Evolutionary conservation across 2,113 vertebrate species (phyloP).

Genomic region (Saiga tatarica): DNA sequence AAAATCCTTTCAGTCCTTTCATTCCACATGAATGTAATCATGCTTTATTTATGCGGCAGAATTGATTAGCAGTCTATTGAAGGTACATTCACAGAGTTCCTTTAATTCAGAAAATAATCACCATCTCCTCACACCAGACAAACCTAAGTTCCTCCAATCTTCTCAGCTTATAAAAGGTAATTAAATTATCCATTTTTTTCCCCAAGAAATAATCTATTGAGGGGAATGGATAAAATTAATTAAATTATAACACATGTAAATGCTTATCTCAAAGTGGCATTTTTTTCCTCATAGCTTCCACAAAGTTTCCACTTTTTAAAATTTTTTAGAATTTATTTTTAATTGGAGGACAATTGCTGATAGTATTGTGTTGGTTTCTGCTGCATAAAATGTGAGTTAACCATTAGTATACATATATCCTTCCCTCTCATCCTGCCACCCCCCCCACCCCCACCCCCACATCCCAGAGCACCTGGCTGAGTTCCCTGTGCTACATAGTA

Average conservation of each 20-base stretch:
- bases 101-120: constrained; percentile 17
- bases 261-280: neutral
- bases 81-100: neutral
- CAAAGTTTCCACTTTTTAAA: neutral
- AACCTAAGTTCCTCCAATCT: neutral
- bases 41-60: neutral
- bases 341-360: neutral
- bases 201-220: neutral
- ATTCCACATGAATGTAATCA: neutral
- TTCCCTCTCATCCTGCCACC: neutral
- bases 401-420: neutral
- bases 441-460: neutral
- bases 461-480: neutral
- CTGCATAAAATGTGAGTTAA: neutral
- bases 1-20: neutral
- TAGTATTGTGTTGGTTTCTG: neutral
- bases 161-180: neutral
- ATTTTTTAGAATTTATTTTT: neutral
- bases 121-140: neutral
- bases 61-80: neutral
- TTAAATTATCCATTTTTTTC: neutral
- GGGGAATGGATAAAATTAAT: neutral
- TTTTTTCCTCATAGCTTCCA: neutral
- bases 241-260: neutral
- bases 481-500: neutral